Conservation (phyloP, 2,888 invertebrate genomes). For the Choreutis nemorana region DNA sequence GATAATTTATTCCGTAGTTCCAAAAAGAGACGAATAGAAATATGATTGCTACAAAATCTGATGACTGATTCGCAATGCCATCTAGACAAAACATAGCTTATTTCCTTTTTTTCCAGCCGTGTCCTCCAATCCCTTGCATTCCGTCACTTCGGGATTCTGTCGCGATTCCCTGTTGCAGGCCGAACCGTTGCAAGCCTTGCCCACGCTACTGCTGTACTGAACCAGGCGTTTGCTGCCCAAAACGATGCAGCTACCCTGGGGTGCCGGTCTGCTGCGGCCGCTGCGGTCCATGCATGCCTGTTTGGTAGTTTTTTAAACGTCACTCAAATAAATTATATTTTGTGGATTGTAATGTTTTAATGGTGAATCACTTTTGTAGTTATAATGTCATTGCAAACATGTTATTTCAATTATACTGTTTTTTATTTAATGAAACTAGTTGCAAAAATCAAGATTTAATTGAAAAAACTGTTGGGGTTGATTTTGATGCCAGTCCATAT, state of each 20-base stretch:
- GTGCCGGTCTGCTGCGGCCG: constrained; percentile 38
- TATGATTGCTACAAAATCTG: no score
- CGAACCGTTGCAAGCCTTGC: constrained; percentile 62
- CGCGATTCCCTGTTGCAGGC: constrained; percentile 61
- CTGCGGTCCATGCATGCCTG: constrained; percentile 53
- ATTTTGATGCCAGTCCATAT: no score
- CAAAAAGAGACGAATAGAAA: no score
- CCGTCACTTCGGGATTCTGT: constrained; percentile 29
- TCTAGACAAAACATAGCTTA: not conserved
- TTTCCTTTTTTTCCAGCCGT: constrained; percentile 22
- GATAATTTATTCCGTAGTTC: not conserved
- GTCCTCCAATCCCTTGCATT: constrained; percentile 25
- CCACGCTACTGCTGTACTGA: constrained; percentile 61
- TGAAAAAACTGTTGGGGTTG: no score
- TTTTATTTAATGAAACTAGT: not conserved
- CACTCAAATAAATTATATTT: no score
- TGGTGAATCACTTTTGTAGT: not conserved
- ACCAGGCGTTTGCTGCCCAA: constrained; percentile 37
- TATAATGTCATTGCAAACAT: not conserved
- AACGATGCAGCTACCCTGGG: constrained; percentile 51
- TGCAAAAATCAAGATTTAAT: no score
- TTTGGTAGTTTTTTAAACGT: constrained; percentile 49
- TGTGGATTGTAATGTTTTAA: not conserved
- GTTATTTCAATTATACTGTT: not conserved
- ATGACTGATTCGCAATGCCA: no score